Evolutionary conservation across 2,888 invertebrate species (phyloP), one percentile per base, ranked within the genome.

Genomic region (Venusia cambrica): DNA sequence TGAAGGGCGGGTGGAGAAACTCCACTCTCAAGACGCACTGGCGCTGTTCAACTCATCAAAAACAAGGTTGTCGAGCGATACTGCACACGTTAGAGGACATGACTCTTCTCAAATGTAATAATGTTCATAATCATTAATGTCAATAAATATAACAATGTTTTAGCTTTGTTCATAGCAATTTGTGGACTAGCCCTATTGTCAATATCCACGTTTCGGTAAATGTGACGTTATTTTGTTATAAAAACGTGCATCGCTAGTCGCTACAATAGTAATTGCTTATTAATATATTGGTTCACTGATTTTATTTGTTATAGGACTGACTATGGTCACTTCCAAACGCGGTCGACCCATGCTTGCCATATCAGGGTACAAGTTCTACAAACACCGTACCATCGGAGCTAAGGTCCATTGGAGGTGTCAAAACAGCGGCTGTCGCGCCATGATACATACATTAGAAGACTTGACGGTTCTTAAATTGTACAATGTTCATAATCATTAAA

Each of bases 401-500:
- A 44, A 29, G 16, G 27, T 11, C 1, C 17, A 32, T 2, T 44
- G 39, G 44, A 4, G 13, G 1, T 44, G 38, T 19, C 9, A 3
- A 1, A 21, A 12, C 2, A n/a, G 6, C 6, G 38, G 42, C 0
- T 49, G 49, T 13, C 20, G 15, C 2, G 49, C 42, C 2, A 2
- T 10, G 1, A 13, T 41, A 1, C 7, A 21, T 4, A 45, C 42
- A 1, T 1, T 21, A 2, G 13, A 13, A 1, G 20, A 31, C n/a
- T 27, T 20, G 12, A 22, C 27, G 7, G n/a, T 38, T 5, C 5
- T 38, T 4, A 35, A 21, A 32, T 22, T n/a, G 17, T 2, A 21
- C 7, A 21, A 21, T 20, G 10, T 11, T 2, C 24, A 38, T 8
- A 34, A 25, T 20, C 33, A 38, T 20, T 5, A 5, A 28, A 6